Percentiles rank a stretch among this genome's conserved stretches.
phyloP scores from a whole-genome alignment of 2,113 vertebrate genomes.

The Atlantisia rogersi region DNA sequence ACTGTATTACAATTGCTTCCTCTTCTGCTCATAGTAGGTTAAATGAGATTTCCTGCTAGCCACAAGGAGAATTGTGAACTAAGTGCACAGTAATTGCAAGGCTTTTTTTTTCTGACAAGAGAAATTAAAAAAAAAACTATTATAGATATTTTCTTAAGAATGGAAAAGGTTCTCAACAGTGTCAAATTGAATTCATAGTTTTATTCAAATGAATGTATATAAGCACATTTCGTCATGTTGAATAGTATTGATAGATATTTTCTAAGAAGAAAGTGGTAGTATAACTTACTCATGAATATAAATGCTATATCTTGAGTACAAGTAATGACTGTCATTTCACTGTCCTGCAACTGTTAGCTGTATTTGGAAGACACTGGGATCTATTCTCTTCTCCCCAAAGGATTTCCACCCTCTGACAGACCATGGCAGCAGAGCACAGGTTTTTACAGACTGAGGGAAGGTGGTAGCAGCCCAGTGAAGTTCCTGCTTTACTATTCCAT shows the following conservation, averaged over 20 bases:
- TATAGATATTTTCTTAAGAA: not conserved
- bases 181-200: not conserved
- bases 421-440: not conserved
- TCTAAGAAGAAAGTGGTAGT: not conserved
- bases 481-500: not conserved
- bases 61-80: not conserved
- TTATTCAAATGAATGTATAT: not conserved
- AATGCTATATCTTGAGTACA: not conserved
- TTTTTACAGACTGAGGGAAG: not conserved
- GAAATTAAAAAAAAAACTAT: not conserved
- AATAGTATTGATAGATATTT: not conserved
- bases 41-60: not conserved
- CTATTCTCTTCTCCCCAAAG: not conserved
- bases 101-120: not conserved
- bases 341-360: not conserved
- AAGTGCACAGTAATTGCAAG: not conserved
- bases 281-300: not conserved
- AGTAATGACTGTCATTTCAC: not conserved
- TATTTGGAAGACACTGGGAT: not conserved
- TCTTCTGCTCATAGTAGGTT: not conserved
- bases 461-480: not conserved
- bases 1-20: not conserved
- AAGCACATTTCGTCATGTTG: not conserved
- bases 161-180: not conserved
- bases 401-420: accelerated